These are phyloP conservation scores for Plumapathes pennacea DNA, from an alignment of 92 coral and sea anemone species.

Conservation along the genomic window DNA sequence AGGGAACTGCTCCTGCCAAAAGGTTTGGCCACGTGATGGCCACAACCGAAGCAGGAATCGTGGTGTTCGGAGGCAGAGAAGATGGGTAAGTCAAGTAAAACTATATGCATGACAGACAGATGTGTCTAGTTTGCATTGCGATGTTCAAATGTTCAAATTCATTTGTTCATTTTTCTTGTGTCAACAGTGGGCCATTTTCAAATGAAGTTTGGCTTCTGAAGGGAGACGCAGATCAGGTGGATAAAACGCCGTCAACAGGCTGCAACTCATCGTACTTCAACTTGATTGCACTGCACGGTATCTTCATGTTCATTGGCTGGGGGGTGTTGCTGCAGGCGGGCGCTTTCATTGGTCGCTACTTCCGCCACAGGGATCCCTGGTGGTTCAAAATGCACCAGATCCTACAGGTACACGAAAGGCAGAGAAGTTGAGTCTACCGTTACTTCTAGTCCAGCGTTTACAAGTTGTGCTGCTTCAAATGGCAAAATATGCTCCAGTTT, in stretches of 20 bases:
- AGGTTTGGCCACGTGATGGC: constrained; percentile 87
- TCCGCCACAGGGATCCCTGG: constrained; percentile 87
- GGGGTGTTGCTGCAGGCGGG: constrained; percentile 89
- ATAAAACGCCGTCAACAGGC: constrained; percentile 43
- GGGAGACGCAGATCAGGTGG: constrained; percentile 70
- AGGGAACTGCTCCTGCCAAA: constrained; percentile 68
- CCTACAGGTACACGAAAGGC: constrained; percentile 74
- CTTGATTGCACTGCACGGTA: constrained; percentile 81
- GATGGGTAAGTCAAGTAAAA: constrained; percentile 44
- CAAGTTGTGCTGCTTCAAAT: too few species aligned
- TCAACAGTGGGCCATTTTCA: constrained; percentile 22
- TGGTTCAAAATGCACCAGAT: constrained; percentile 98
- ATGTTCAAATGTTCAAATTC: too few species aligned
- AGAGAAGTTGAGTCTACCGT: too few species aligned
- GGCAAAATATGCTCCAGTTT: too few species aligned
- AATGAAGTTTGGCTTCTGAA: constrained; percentile 88
- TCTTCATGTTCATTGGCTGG: constrained; percentile 99
- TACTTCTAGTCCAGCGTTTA: too few species aligned
- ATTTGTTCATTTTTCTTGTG: neutral
- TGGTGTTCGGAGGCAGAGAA: constrained; percentile 81
- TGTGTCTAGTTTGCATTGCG: too few species aligned
- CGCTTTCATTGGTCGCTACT: constrained; percentile 91
- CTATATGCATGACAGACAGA: too few species aligned
- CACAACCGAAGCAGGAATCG: constrained; percentile 75
- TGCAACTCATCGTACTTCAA: constrained; percentile 74